Percentiles rank a stretch among this genome's conserved stretches.
Evolutionary conservation across 64 coral and sea anemone species (phyloP).

Genomic region (Porites australiensis): DNA sequence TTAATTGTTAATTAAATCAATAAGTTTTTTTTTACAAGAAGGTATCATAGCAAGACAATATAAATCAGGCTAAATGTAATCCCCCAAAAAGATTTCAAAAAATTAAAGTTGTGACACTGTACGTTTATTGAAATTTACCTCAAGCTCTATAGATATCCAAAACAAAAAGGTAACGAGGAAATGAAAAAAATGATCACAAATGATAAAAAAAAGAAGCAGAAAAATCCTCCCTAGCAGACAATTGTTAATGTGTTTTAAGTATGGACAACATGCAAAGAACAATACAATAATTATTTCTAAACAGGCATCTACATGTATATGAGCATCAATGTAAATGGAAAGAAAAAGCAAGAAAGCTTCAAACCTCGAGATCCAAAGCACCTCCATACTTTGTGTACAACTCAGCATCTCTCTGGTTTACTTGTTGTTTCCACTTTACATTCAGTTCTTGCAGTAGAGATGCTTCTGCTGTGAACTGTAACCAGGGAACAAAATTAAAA

Average conservation of each 20-base stretch:
- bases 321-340: background rate
- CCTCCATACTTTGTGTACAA: constrained; percentile 59
- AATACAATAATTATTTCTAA: background rate
- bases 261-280: background rate
- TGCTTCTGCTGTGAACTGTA: constrained; percentile 18
- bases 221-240: too few relatives aligned
- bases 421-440: constrained; percentile 67
- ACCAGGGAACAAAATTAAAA: background rate
- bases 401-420: constrained; percentile 25
- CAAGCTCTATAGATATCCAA: too few relatives aligned
- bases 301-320: background rate
- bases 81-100: too few relatives aligned
- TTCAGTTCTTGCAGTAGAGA: constrained; percentile 23
- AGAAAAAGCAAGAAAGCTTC: background rate
- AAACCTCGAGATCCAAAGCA: constrained; percentile 62
- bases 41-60: too few relatives aligned
- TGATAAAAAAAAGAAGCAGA: too few relatives aligned
- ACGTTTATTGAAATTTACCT: too few relatives aligned
- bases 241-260: background rate
- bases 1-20: too few relatives aligned
- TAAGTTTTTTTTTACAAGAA: too few relatives aligned
- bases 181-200: too few relatives aligned
- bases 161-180: too few relatives aligned
- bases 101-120: too few relatives aligned
- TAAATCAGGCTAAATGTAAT: too few relatives aligned